Percentiles rank a stretch among this genome's conserved stretches.
Conservation (phyloP, 2,888 invertebrate genomes). For the Polydrusus cervinus region DNA sequence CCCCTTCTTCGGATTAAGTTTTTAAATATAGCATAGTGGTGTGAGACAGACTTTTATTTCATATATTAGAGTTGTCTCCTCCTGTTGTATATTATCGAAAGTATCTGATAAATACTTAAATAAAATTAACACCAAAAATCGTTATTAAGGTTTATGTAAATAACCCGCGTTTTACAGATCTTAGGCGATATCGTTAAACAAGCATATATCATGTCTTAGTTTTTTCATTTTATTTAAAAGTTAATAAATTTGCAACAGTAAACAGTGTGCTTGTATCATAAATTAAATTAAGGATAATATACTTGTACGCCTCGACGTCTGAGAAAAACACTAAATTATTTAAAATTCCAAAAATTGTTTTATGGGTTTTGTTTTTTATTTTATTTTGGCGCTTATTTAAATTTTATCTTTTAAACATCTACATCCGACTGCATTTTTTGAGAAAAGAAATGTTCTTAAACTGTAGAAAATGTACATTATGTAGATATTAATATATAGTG, state of each 20-base stretch:
- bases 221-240: conserved; percentile 34
- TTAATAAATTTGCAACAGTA: conserved; percentile 42
- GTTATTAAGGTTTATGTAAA: conserved; percentile 8
- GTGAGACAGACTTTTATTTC: too few species aligned
- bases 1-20: too few species aligned
- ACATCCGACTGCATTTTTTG: conserved; percentile 14
- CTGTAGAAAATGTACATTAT: not conserved
- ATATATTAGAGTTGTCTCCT: too few species aligned
- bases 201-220: not conserved
- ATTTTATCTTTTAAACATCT: conserved; percentile 43
- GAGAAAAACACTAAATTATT: conserved; percentile 41
- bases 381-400: conserved; percentile 34
- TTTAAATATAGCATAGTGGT: too few species aligned
- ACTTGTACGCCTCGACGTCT: conserved; percentile 25
- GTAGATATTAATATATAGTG: not conserved
- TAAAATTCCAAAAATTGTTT: conserved; percentile 46
- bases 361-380: conserved; percentile 11
- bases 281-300: conserved; percentile 46
- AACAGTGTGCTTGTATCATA: conserved; percentile 31
- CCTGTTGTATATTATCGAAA: too few species aligned
- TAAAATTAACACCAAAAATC: too few species aligned
- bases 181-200: conserved; percentile 17
- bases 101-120: too few species aligned
- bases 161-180: conserved; percentile 18
- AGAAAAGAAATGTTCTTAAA: not conserved